Evolutionary conservation across 2,888 invertebrate genomes (phyloP).

Genomic region (Chloromyia formosa): DNA sequence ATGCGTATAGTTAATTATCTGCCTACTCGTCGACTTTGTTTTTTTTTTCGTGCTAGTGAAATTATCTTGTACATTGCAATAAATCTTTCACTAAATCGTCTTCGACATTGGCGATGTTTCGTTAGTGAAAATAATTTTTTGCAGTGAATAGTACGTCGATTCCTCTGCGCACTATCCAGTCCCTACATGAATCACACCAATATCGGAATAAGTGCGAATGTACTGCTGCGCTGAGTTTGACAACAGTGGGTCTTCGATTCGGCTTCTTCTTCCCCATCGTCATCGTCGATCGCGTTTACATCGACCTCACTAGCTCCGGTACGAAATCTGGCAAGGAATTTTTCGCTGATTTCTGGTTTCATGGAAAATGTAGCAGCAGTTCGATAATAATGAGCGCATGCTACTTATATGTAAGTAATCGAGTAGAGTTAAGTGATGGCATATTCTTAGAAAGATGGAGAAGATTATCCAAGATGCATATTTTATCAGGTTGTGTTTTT

Average conservation of each 20-base stretch:
- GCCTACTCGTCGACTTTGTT: too few relatives aligned
- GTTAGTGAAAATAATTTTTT: not conserved
- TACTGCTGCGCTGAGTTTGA: not conserved
- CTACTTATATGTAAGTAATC: conserved; percentile 54
- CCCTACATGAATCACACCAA: too few relatives aligned
- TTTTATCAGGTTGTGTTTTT: too few relatives aligned
- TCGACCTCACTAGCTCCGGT: not conserved
- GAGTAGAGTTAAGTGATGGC: too few relatives aligned
- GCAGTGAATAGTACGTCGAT: too few relatives aligned
- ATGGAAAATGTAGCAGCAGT: conserved; percentile 56
- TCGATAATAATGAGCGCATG: conserved; percentile 56
- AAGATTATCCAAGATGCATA: too few relatives aligned
- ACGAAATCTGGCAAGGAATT: not conserved
- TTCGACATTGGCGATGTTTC: not conserved
- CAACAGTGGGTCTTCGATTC: not conserved
- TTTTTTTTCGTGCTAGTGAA: conserved; percentile 19
- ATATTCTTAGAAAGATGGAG: too few relatives aligned
- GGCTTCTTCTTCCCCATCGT: not conserved
- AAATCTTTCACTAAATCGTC: conserved; percentile 27
- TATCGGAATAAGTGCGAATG: not conserved
- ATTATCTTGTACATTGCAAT: conserved; percentile 17
- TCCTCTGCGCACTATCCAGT: too few relatives aligned
- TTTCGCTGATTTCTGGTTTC: conserved; percentile 41
- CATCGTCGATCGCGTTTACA: not conserved
- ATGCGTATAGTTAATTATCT: too few relatives aligned